Percentiles rank a stretch among this genome's conserved stretches.
phyloP scores from a whole-genome alignment of 2,888 invertebrate genomes.

The Lagria hirta region DNA sequence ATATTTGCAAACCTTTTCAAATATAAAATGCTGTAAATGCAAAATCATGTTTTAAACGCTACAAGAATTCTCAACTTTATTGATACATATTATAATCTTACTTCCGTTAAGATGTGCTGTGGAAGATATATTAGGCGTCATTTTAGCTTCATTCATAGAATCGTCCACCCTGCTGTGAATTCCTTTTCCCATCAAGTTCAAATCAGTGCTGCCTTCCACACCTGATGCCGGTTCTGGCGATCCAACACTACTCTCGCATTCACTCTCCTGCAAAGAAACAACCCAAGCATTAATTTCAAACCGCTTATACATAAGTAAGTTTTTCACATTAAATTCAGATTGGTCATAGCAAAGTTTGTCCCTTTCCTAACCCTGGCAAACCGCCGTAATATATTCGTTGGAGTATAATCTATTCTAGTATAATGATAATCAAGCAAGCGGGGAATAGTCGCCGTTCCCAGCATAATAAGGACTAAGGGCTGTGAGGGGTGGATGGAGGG shows the following conservation, averaged over 20 bases:
- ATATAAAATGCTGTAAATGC: no score
- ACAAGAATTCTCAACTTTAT: no score
- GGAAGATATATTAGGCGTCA: slow-evolving; percentile 54
- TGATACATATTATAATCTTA: slow-evolving; percentile 52
- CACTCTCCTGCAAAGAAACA: slow-evolving; percentile 59
- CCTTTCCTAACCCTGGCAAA: slow-evolving; percentile 10
- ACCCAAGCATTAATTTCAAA: not conserved
- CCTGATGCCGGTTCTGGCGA: slow-evolving; percentile 61
- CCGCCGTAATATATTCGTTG: slow-evolving; percentile 41
- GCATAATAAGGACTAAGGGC: slow-evolving; percentile 47
- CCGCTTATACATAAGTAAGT: not conserved
- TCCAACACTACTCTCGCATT: slow-evolving; percentile 66
- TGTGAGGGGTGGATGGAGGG: slow-evolving; percentile 33
- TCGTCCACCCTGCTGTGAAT: slow-evolving; percentile 41
- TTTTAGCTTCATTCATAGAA: slow-evolving; percentile 40
- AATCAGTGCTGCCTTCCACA: slow-evolving; percentile 50
- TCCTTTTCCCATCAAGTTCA: slow-evolving; percentile 43
- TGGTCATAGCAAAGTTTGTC: not conserved
- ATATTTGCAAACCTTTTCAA: no score
- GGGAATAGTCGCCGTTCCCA: slow-evolving; percentile 48
- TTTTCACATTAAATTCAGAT: not conserved
- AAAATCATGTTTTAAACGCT: no score
- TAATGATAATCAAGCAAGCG: slow-evolving; percentile 53
- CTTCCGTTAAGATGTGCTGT: slow-evolving; percentile 67
- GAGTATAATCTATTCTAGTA: slow-evolving; percentile 53